Base-by-base conservation (phyloP, 1,140 invertebrate species). In the Eufriesea mexicana region DNA sequence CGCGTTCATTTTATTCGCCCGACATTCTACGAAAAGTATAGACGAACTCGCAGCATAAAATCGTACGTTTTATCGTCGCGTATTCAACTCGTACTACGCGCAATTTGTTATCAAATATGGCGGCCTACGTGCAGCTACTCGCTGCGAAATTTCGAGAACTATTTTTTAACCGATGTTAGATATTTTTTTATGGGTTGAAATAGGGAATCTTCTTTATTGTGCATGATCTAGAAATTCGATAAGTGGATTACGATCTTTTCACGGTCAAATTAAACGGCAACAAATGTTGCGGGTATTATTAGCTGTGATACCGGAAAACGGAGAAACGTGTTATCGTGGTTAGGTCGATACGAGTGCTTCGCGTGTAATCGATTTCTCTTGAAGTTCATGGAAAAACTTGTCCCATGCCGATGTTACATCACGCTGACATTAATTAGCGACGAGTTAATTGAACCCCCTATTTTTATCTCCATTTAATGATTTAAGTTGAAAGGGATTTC, bases 291-390 rank as follows among this genome's bases (percentile, higher is more conserved):
- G 20, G 23, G 16, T 25, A 5, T 72, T 79, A 79, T 72, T 67
- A 5, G 35, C 10, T 51, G 12, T 35, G 28, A 25, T 54, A 25
- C 16, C 16, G n/a, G 8, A 2, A 23, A 25, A 25, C 4, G 23
- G 10, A 42, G 18, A 59, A 79, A 51, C 12, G 18, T 78, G 18
- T 78, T 57, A 67, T 47, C 42, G 18, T 55, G 10, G 28, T 42
- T 49, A n/a, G 5, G 14, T 62, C 18, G 6, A 35, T 62, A 45
- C 25, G 20, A n/a, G 23, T 71, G 4, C 8, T 42, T 54, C n/a
- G 8, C 70, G 10, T n/a, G 51, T 54, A 62, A 81, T 66, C 61
- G 49, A 74, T 81, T 81, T 74, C 51, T 51, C 49, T 55, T 23
- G 61, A 64, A 66, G 59, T 55, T 75, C 49, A 45, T 25, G 45